Evolutionary conservation across 2,113 vertebrate genomes (phyloP).

Genomic region (Lepus americanus): DNA sequence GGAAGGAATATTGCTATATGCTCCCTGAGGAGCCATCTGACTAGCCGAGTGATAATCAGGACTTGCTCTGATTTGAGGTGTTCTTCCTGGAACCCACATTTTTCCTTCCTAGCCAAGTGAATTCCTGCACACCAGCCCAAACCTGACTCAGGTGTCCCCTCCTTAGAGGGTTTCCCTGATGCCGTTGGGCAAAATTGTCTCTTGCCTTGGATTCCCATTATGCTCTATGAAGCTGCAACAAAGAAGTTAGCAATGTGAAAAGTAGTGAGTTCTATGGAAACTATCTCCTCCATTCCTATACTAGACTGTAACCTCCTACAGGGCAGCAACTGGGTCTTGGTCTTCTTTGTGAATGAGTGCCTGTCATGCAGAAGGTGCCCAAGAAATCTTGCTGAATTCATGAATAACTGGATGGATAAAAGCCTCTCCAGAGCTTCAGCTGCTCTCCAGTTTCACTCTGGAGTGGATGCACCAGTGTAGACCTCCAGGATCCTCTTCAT

Average conservation of each 20-base stretch:
- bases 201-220: background rate
- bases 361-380: background rate
- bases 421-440: background rate
- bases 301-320: background rate
- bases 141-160: background rate
- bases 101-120: background rate
- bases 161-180: background rate
- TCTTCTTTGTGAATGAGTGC: background rate
- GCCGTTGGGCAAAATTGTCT: background rate
- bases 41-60: background rate
- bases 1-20: background rate
- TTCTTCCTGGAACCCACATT: background rate
- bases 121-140: background rate
- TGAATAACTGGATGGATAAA: background rate
- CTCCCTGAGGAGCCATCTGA: accelerated
- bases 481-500: background rate
- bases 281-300: background rate
- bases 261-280: background rate
- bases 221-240: background rate
- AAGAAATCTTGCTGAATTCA: background rate
- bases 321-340: background rate
- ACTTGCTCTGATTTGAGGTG: background rate
- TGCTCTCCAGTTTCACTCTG: background rate
- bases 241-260: background rate
- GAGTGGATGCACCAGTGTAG: accelerated